phyloP scores from a whole-genome alignment of 1,140 invertebrate genomes.

The Anastatus disparis region DNA sequence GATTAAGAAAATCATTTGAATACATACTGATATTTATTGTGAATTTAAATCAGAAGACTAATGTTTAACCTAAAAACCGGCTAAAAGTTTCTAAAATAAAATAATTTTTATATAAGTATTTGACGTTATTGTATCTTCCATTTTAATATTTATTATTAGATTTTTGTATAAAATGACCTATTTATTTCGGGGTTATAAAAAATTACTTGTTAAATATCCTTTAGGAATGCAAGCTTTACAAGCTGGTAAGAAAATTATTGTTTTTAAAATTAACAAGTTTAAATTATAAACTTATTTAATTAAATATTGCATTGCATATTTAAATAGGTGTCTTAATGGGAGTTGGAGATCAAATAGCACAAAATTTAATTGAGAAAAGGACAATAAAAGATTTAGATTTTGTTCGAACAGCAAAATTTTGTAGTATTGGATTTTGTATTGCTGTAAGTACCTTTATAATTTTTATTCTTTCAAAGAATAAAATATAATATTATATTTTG shows the following conservation, averaged over 20 bases:
- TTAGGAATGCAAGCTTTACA: constrained; percentile 57
- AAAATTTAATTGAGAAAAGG: constrained; percentile 68
- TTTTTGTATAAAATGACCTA: no score
- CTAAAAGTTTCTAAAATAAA: neutral
- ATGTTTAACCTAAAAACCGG: constrained; percentile 20
- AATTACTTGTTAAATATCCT: constrained; percentile 53
- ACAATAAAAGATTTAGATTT: constrained; percentile 62
- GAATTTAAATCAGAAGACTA: no score
- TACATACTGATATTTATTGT: no score
- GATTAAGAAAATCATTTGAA: no score
- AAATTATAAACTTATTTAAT: no score
- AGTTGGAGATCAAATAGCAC: constrained; percentile 70
- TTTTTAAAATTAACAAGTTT: constrained; percentile 4
- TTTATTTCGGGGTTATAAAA: constrained; percentile 54
- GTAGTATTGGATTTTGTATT: constrained; percentile 65
- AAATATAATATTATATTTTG: neutral
- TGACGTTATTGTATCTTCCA: no score
- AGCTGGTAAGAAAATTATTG: constrained; percentile 53
- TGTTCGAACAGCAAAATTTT: constrained; percentile 64
- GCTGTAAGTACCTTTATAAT: constrained; percentile 58
- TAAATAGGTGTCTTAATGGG: constrained; percentile 69
- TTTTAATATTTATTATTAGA: no score
- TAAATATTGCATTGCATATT: no score
- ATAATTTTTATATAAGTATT: no score
- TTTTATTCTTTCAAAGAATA: neutral